Base-by-base conservation (phyloP, 2,797 vertebrate species). In the Neoniphon sammara region DNA sequence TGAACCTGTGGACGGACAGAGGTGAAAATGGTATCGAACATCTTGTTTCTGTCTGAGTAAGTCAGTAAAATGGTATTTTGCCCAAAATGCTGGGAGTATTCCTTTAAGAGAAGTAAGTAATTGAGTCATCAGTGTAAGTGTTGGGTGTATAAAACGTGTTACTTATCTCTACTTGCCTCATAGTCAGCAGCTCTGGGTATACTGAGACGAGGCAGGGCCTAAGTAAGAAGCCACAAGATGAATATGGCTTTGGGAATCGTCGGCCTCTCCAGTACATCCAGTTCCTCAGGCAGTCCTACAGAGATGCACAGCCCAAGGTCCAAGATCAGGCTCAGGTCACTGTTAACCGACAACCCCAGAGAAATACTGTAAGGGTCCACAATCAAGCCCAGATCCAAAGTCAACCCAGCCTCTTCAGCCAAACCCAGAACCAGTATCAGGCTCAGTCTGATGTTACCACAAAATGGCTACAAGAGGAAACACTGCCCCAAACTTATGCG, bases 211-310 rank as follows among this genome's bases (percentile, higher is more conserved):
- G 17, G 2, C 15, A 34, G 55, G 27, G 15, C 31, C 9, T 34
- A n/a, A 7, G 7, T 34, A 23, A 25, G 31, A 25, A 30, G 5
- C 39, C 25, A 5, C 44, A 1, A 11, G 0, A 14, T 1, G 4
- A 8, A 15, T 21, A 17, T 18, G 52, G 21, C 18, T 50, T 36
- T 53, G 44, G 67, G 11, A 57, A 57, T 18, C 73, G 25, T 25
- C 71, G 3, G 12, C 74, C 63, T 47, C 46, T 83, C 18, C 73
- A 80, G 0, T 72, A 61, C 34, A 6, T 74, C 46, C 44, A 20
- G 8, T n/a, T 58, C 60, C 34, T 82, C 63, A 15, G 50, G 50
- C 62, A 54, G 4, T 0, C 5, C 7, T 11, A 30, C 0, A 5
- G 2, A 55, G 36, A 9, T 1, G 1, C 7, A 1, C 0, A 58